Evolutionary conservation across 2,113 vertebrate genomes (phyloP).

Genomic region (Ophiodon elongatus): DNA sequence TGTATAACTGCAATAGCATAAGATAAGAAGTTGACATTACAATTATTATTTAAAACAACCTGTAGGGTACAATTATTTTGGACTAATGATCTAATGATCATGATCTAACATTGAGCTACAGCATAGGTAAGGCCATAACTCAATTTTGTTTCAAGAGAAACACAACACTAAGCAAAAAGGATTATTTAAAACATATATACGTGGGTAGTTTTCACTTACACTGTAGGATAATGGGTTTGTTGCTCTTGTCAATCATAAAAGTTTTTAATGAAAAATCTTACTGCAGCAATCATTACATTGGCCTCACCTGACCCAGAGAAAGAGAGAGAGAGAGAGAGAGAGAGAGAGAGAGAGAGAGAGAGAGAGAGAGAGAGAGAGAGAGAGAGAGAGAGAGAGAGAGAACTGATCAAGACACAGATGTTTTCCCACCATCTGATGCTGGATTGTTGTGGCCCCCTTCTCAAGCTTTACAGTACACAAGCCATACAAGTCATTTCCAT

Average conservation of each 20-base stretch:
- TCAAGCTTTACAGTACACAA: slow-evolving; percentile 1
- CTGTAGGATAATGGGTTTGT: slow-evolving; percentile 4
- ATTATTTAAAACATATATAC: no score
- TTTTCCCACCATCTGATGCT: slow-evolving; percentile 12
- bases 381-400: no score
- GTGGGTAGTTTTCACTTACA: background rate
- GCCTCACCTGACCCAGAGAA: slow-evolving; percentile 21
- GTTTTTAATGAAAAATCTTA: slow-evolving; percentile 29
- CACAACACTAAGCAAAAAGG: background rate
- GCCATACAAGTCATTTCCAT: slow-evolving; percentile 2
- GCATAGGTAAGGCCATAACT: background rate
- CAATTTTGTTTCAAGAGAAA: background rate
- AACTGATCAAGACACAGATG: slow-evolving; percentile 14
- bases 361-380: no score
- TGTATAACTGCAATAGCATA: background rate
- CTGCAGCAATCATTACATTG: slow-evolving; percentile 26
- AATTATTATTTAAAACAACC: background rate
- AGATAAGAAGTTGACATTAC: background rate
- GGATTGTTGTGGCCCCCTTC: background rate
- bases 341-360: no score
- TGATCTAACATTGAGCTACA: background rate
- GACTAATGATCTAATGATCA: background rate
- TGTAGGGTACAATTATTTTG: background rate
- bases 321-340: background rate
- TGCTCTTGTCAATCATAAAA: slow-evolving; percentile 23